Conservation (phyloP, 2,797 vertebrate species). For the Sus cebifrons region DNA sequence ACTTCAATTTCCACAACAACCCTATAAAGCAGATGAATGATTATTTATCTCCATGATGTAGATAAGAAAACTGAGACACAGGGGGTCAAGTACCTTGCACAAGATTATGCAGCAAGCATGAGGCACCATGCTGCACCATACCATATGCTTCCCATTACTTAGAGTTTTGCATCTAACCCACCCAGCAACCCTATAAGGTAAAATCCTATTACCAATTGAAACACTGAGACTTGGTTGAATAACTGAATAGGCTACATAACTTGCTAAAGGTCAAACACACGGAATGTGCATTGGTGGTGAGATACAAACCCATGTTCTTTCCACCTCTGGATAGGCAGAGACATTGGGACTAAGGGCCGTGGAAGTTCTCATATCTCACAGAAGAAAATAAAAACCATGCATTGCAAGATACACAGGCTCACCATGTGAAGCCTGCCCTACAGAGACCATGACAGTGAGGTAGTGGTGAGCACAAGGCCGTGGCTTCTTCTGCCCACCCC, state of each 20-base stretch:
- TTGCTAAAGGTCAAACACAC: background rate
- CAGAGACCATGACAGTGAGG: background rate
- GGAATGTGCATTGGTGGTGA: background rate
- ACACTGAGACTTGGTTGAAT: background rate
- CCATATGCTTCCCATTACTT: fast-evolving
- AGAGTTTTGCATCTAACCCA: background rate
- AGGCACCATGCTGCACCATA: fast-evolving
- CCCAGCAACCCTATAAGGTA: background rate
- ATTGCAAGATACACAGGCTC: background rate
- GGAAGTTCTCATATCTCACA: background rate
- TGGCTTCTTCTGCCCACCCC: fast-evolving
- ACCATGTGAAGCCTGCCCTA: background rate
- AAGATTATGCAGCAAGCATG: background rate
- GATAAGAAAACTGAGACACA: conserved; percentile 9
- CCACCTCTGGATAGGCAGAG: background rate
- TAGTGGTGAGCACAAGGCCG: background rate
- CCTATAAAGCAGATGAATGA: background rate
- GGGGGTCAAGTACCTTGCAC: background rate
- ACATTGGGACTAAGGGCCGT: background rate
- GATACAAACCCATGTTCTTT: background rate
- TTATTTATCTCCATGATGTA: background rate
- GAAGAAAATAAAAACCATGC: conserved; percentile 20
- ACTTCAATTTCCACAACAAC: conserved; percentile 21
- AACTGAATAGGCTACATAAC: background rate
- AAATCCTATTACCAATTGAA: background rate